These are phyloP conservation scores for Dorcus hopei DNA, from an alignment of 2,888 invertebrate genomes.

Conservation along the genomic window DNA sequence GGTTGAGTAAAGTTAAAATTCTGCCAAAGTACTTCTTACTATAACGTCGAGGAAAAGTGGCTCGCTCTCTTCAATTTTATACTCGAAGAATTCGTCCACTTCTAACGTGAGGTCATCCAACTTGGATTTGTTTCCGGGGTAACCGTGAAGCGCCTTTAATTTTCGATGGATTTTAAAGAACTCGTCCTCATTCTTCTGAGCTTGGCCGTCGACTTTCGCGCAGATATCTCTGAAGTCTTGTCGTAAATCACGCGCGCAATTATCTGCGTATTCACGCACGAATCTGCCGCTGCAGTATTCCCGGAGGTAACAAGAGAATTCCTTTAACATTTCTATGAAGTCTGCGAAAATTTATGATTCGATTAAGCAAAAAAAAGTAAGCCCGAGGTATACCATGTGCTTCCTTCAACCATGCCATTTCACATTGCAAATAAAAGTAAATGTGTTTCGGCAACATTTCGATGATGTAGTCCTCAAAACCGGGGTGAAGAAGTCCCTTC, in stretches of 20 bases:
- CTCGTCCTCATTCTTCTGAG: conserved; percentile 14
- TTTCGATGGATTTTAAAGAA: conserved; percentile 27
- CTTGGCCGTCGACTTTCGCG: conserved; percentile 10
- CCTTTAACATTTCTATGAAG: background rate
- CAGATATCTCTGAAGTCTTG: background rate
- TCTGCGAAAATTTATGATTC: background rate
- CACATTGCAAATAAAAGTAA: conserved; percentile 35
- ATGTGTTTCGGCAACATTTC: conserved; percentile 34
- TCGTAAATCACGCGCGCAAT: background rate
- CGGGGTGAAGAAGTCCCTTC: conserved; percentile 28
- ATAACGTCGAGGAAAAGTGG: background rate
- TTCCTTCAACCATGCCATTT: conserved; percentile 35
- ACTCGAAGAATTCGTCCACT: conserved; percentile 17
- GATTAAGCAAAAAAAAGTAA: background rate
- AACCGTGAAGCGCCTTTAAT: conserved; percentile 38
- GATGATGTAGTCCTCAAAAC: conserved; percentile 31
- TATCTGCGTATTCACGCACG: background rate
- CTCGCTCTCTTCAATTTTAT: background rate
- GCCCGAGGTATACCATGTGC: conserved; percentile 13
- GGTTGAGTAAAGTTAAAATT: background rate
- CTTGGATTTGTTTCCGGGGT: conserved; percentile 33
- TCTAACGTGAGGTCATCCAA: conserved; percentile 32
- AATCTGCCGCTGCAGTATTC: background rate
- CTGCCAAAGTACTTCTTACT: too few species aligned
- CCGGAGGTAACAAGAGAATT: conserved; percentile 1